A percentile compares a stretch with the other conserved stretches of the same genome.
Conservation (phyloP, 1,140 invertebrate species). For the Globodera rostochiensis region DNA sequence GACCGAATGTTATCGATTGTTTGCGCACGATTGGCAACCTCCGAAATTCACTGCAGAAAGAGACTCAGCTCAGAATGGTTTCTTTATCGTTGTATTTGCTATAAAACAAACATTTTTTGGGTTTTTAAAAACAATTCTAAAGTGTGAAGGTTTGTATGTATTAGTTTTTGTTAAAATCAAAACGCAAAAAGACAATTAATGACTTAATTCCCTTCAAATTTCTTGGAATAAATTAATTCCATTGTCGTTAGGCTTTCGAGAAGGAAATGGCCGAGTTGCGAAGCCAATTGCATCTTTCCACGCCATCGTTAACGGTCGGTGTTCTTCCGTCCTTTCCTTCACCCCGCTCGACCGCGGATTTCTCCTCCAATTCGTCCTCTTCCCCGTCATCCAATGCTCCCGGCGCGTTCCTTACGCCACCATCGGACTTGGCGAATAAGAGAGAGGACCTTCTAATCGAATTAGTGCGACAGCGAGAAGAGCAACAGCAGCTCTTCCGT, state of each 20-base stretch:
- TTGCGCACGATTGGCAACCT: slow-evolving; percentile 51
- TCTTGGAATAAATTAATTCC: no score
- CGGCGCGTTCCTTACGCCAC: background rate
- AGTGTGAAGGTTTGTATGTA: no score
- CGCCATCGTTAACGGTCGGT: background rate
- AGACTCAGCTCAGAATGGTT: slow-evolving; percentile 49
- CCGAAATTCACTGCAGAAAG: slow-evolving; percentile 36
- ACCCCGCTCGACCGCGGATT: background rate
- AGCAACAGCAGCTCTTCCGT: background rate
- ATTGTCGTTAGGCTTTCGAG: background rate
- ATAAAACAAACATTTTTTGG: no score
- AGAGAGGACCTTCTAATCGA: slow-evolving; percentile 1
- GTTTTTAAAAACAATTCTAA: no score
- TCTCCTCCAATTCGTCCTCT: background rate
- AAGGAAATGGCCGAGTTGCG: slow-evolving; percentile 24
- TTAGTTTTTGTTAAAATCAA: no score
- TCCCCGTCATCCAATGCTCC: background rate
- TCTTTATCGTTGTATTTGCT: no score
- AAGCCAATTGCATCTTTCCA: background rate
- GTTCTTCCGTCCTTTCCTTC: background rate
- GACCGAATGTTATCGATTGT: slow-evolving; percentile 31
- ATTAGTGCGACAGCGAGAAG: background rate
- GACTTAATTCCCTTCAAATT: background rate
- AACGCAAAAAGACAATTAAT: no score
- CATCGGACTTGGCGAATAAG: background rate